Percentiles rank a stretch among this genome's conserved stretches.
These are phyloP conservation scores for Adoxophyes honmai DNA, from an alignment of 1,140 invertebrate species.

Conservation along the genomic window DNA sequence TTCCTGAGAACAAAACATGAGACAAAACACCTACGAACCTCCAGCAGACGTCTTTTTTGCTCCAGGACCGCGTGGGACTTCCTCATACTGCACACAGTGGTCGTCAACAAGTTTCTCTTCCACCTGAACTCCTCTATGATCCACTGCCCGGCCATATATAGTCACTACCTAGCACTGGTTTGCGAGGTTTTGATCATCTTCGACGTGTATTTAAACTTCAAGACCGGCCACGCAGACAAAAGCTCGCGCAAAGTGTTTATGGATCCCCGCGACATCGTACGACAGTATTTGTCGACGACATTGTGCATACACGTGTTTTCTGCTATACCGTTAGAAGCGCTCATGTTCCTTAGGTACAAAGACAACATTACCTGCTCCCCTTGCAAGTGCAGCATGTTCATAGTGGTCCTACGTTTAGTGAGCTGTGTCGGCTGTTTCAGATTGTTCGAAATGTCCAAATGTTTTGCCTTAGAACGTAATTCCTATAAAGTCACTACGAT, in stretches of 20 bases:
- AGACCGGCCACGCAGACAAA: constrained; percentile 32
- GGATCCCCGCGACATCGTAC: constrained; percentile 21
- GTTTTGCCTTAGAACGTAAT: constrained; percentile 20
- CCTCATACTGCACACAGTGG: constrained; percentile 22
- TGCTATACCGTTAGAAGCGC: constrained; percentile 30
- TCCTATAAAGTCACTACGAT: constrained; percentile 15
- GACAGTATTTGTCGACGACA: constrained; percentile 33
- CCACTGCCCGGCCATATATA: constrained; percentile 15
- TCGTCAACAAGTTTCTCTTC: constrained; percentile 30
- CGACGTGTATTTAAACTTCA: constrained; percentile 35
- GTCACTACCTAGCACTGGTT: constrained; percentile 25
- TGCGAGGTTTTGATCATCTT: constrained; percentile 28
- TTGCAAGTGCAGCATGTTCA: constrained; percentile 35
- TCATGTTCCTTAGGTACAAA: constrained; percentile 37
- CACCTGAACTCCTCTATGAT: constrained; percentile 30
- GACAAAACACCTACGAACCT: too few relatives aligned
- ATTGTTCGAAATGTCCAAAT: constrained; percentile 28
- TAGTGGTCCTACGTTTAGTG: constrained; percentile 28
- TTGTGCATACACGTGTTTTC: constrained; percentile 32
- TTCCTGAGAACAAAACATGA: too few relatives aligned
- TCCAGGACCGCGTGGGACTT: constrained; percentile 37
- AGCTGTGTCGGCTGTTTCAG: constrained; percentile 24
- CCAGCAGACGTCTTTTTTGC: neutral
- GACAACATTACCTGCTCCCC: constrained; percentile 20
- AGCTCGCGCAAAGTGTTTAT: constrained; percentile 27